Evolutionary conservation across 1,140 invertebrate species (phyloP), one percentile per base, ranked within the genome.

Genomic region (Drosophila kikkawai): DNA sequence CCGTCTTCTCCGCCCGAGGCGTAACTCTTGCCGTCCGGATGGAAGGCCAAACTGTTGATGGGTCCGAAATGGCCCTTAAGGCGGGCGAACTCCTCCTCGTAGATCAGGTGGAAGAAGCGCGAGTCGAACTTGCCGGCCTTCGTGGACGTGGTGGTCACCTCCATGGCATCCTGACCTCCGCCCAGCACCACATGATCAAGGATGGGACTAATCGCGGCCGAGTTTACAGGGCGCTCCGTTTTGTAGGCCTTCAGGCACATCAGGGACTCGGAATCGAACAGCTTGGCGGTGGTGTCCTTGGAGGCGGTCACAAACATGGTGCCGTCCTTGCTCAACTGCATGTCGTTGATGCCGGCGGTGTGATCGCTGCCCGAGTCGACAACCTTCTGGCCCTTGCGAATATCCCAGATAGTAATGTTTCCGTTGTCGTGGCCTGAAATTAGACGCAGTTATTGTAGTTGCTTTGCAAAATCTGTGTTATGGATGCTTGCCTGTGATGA

Each of bases 51-150:
- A 93, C 97, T 98, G 95, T 99, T 99, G 83, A 99, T 99, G 2
- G 99, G 99, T 83, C 99, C 99, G 92, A 99, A 99, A 94, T 99
- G 99, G 55, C 99, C 99, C 93, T 99, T 99, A 0, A 99, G 96
- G 60, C 98, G 94, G 0, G 96, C 99, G 94, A 99, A 99, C 94
- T 99, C 99, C 93, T 99, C 99, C 94, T 99, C 99, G 93, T 99
- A 99, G n/a, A 99, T 96, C 48, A 99, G 93, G 93, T 99, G 99
- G 95, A 97, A 99, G 93, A 99, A 99, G 50, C 98, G 95, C 5
- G 99, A 98, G 93, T 99, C 99, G 92, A 99, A 99, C 94, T 99
- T 99, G 29, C 99, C 99, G 64, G 97, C 95, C 80, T 97, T 95
- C 1, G 98, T 96, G 0, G 98, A 98, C 0, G 99, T 99, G 7